These are phyloP conservation scores for Malurus leucopterus DNA, from an alignment of 2,797 vertebrate species.

Conservation along the genomic window DNA sequence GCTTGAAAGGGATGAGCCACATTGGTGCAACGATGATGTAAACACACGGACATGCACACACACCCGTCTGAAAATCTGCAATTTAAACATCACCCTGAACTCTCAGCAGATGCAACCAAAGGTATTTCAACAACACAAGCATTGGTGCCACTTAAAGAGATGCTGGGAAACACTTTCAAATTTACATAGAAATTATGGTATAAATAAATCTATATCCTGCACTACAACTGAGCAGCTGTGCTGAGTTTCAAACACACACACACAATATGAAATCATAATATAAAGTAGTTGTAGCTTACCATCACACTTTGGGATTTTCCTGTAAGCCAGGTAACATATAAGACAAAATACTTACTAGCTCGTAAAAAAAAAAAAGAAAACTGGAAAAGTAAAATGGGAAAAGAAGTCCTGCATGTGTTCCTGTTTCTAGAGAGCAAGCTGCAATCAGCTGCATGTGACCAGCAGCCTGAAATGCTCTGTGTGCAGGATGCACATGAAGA, in stretches of 20 bases:
- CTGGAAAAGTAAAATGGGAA: not conserved
- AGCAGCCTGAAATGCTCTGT: not conserved
- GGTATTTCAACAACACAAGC: not conserved
- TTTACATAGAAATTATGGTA: not conserved
- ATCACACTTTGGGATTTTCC: not conserved
- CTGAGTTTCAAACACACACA: not conserved
- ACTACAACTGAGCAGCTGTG: not conserved
- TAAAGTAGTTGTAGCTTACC: not conserved
- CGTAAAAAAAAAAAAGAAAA: not conserved
- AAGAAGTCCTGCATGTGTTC: not conserved
- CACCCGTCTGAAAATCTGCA: not conserved
- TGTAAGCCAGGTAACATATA: not conserved
- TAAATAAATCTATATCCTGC: not conserved
- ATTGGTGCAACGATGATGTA: fast-evolving
- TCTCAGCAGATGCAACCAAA: not conserved
- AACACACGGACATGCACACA: not conserved
- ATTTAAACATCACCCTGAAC: not conserved
- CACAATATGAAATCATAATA: not conserved
- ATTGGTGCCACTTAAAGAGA: not conserved
- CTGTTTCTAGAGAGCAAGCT: not conserved
- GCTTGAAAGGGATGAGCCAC: not conserved
- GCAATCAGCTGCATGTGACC: not conserved
- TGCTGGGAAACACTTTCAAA: not conserved
- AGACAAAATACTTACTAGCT: not conserved
- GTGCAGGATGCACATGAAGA: not conserved